Evolutionary conservation across 1,140 invertebrate genomes (phyloP).

Genomic region (Notospermus geniculatus): DNA sequence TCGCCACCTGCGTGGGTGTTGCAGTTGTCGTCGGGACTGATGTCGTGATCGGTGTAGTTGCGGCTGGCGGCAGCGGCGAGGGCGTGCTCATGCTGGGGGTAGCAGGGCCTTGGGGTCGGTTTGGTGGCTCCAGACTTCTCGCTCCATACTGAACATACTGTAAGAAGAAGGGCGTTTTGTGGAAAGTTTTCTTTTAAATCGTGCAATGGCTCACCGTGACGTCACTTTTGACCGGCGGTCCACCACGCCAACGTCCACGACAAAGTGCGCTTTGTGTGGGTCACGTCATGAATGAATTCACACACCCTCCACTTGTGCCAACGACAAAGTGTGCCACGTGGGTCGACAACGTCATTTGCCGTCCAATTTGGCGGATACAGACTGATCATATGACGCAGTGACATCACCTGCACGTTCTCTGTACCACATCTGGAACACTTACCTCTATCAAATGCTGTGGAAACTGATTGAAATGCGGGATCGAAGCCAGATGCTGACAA

Average conservation of each 20-base stretch:
- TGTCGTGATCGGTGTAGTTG: conserved; percentile 4
- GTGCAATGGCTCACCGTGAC: too few relatives aligned
- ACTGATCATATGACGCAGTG: too few relatives aligned
- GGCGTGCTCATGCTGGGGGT: conserved; percentile 22
- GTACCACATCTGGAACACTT: conserved; percentile 29
- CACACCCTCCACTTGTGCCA: too few relatives aligned
- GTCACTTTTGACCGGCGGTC: too few relatives aligned
- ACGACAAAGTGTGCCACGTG: too few relatives aligned
- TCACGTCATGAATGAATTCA: too few relatives aligned
- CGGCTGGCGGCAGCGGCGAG: conserved; percentile 16
- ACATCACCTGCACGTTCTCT: too few relatives aligned
- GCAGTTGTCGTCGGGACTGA: background rate
- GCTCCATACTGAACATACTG: conserved; percentile 85
- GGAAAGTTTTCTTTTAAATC: too few relatives aligned
- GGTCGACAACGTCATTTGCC: too few relatives aligned
- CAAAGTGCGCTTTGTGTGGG: too few relatives aligned
- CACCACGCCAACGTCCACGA: too few relatives aligned
- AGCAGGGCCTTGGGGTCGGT: conserved; percentile 62
- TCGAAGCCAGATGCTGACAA: conserved; percentile 87
- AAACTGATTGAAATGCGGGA: conserved; percentile 88
- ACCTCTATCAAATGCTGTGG: conserved; percentile 85
- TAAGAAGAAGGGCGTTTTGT: conserved; percentile 29
- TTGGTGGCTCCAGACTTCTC: conserved; percentile 82
- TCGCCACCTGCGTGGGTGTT: background rate
- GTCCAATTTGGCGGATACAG: too few relatives aligned